Base-by-base conservation (phyloP, 2,888 invertebrate genomes). In the Pantelozetes paolii region DNA sequence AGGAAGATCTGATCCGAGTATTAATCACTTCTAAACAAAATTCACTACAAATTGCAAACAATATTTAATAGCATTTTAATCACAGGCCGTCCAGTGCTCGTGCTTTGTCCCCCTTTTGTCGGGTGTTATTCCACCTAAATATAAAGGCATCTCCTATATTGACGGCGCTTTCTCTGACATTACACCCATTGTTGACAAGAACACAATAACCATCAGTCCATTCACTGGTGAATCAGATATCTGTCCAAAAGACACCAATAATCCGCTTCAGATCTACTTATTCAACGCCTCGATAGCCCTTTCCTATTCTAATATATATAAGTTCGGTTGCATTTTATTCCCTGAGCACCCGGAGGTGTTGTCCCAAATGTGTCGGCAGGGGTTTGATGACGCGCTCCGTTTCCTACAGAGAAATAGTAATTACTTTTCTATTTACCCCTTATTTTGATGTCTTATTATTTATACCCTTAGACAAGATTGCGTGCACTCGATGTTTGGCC, bases 1-100 rank as follows among this genome's bases (percentile, higher is more conserved):
- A 90, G 80, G 91, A 96, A 81, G 97, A 99, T 89, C 86, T 99
- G 84, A 96, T 82, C 90, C 95, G 78, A 92, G 96, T 94, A 84
- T 88, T 88, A 84, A 75, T 20, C 2, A 50, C 18, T 20, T 62
- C 59, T 71, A n/a, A n/a, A n/a, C n/a, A n/a, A n/a, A n/a, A n/a
- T n/a, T n/a, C n/a, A n/a, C n/a, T n/a, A n/a, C n/a, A n/a, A n/a
- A n/a, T n/a, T n/a, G n/a, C n/a, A n/a, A n/a, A n/a, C n/a, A n/a
- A n/a, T n/a, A n/a, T n/a, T n/a, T n/a, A n/a, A n/a, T n/a, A n/a
- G n/a, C n/a, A n/a, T n/a, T n/a, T n/a, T n/a, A n/a, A n/a, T n/a
- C n/a, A 71, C 80, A 94, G 89, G 95, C 94, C 20, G 83, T 99
- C 76, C 84, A 96, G 57, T 96, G 96, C 78, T 94, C 94, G 78